Evolutionary conservation across 92 coral and sea anemone genomes (phyloP).

Genomic region (Phenganax marumi): DNA sequence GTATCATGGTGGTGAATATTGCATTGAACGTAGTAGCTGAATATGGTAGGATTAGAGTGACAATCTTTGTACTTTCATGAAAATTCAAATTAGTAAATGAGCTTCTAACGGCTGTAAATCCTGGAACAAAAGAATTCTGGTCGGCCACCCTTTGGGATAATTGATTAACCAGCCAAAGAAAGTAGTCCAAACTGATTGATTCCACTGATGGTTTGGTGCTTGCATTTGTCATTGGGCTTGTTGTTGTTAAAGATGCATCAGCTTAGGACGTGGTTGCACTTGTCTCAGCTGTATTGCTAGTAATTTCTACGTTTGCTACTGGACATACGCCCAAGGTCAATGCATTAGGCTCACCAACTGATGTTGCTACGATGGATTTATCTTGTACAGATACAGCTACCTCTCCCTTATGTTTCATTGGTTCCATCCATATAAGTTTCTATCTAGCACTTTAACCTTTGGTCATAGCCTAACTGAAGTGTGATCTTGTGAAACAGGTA

Average conservation of each 20-base stretch:
- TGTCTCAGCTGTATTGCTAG: conserved; percentile 13
- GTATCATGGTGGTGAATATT: conserved; percentile 20
- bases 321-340: conserved; percentile 2
- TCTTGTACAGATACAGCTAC: conserved; percentile 4
- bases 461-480: conserved; percentile 20
- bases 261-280: not conserved
- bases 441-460: conserved; percentile 8
- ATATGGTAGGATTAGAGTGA: conserved; percentile 26
- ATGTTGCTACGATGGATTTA: not conserved
- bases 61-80: conserved; percentile 14
- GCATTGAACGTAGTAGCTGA: conserved; percentile 34
- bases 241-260: conserved; percentile 10
- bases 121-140: too few relatives aligned
- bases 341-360: not conserved
- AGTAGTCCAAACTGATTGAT: not conserved
- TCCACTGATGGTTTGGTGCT: not conserved
- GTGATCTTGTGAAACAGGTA: not conserved
- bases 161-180: conserved; percentile 10
- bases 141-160: too few relatives aligned
- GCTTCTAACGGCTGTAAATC: conserved; percentile 31
- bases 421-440: conserved; percentile 14
- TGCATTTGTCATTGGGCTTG: conserved; percentile 11
- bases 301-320: not conserved
- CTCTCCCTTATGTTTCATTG: conserved; percentile 21
- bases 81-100: not conserved